Evolutionary conservation across 2,797 vertebrate species (phyloP).

Genomic region (Xenops minutus): DNA sequence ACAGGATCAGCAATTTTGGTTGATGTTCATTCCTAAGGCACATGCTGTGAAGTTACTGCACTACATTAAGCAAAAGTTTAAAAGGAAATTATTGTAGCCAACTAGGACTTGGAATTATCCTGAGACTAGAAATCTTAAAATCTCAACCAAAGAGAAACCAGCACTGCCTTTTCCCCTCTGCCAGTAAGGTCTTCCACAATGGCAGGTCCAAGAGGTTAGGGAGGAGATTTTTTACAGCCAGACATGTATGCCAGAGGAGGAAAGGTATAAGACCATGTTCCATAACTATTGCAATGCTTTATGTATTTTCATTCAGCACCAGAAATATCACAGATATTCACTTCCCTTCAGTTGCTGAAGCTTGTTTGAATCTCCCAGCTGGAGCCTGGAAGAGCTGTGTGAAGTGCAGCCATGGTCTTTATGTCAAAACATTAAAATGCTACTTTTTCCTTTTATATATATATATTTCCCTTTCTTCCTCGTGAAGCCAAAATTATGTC

Average conservation of each 20-base stretch:
- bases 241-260: not conserved
- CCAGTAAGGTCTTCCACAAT: not conserved
- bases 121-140: not conserved
- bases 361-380: not conserved
- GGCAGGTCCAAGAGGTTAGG: not conserved
- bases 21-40: not conserved
- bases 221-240: not conserved
- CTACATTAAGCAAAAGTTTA: not conserved
- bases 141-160: not conserved
- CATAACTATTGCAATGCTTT: not conserved
- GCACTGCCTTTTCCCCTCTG: not conserved
- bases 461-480: not conserved
- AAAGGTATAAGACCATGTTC: not conserved
- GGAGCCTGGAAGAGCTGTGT: not conserved
- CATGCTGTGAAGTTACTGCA: constrained; percentile 12
- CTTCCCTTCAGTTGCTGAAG: not conserved
- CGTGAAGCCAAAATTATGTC: not conserved
- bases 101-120: not conserved
- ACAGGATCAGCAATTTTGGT: not conserved
- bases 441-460: not conserved
- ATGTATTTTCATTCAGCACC: not conserved
- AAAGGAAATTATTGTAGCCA: not conserved
- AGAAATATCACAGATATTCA: not conserved
- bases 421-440: not conserved
- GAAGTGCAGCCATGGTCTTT: not conserved